Base-by-base conservation (phyloP, 1,140 invertebrate genomes). In the Saccostrea echinata region DNA sequence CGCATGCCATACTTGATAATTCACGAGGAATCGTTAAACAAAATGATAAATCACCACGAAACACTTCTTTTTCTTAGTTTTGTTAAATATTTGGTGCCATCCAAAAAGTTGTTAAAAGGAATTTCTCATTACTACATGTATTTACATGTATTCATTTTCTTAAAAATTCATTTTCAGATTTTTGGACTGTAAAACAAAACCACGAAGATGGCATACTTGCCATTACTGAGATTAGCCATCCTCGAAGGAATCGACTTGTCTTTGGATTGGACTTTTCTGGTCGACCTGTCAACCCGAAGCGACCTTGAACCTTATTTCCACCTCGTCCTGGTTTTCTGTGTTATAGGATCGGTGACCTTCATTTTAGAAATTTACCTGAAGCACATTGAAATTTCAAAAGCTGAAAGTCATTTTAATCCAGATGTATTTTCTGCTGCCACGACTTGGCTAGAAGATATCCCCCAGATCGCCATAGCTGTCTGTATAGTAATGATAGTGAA, bases 361-460 rank as follows among this genome's bases (percentile, higher is more conserved):
- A 24, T 21, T 2, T 64, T 64, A 24, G 57, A 64, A 21, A 4
- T 64, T 18, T 64, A 64, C 24, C 24, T 64, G 1, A 64, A 64
- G 57, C 21, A 64, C 21, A 64, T 64, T 21, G 57, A 64, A 24
- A 64, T 64, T 64, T 64, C 57, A 21, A 64, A 64, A 64, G 21
- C 18, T 2, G 57, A 4, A 21, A 64, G n/a, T 64, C 21, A 64
- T 64, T 21, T 64, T 64, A 64, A 64, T 24, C 57, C 57, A 11
- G 57, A 64, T 64, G 57, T 64, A 24, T 64, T 64, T 64, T 64
- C 57, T n/a, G 57, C 57, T 64, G 57, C 57, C 24, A 80, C 76
- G 16, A 80, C 76, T 6, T 80, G 76, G 76, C 30, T 80, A 33
- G 76, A 80, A 30, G 76, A 80, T 27, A 43, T 80, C 11, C 76